A percentile compares a stretch with the other conserved stretches of the same genome.
Conservation (phyloP, 2,113 vertebrate genomes). For the Ailurus styani region DNA sequence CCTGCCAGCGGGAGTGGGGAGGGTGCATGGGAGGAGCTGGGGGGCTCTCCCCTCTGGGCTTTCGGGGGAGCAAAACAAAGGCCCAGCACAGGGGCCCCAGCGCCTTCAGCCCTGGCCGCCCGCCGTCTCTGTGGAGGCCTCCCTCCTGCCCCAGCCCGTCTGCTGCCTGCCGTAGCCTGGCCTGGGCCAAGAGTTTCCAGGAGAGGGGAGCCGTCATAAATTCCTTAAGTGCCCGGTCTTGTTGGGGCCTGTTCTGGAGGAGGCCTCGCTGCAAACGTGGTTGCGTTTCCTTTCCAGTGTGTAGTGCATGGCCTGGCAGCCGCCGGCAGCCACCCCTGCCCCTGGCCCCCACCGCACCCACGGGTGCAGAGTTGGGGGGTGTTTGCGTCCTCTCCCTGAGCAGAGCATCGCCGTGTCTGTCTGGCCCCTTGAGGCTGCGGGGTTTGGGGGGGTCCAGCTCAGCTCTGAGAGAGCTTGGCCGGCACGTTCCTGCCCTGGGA, state of each 20-base stretch:
- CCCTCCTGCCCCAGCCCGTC: slow-evolving; percentile 38
- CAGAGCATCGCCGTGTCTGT: background rate
- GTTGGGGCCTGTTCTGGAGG: slow-evolving; percentile 85
- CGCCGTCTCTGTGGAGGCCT: background rate
- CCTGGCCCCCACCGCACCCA: fast-evolving
- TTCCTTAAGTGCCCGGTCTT: slow-evolving; percentile 93
- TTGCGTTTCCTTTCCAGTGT: slow-evolving; percentile 68
- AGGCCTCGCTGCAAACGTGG: slow-evolving; percentile 72
- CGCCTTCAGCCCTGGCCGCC: background rate
- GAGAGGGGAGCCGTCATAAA: slow-evolving; percentile 80
- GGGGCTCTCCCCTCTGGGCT: background rate
- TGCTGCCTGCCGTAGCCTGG: slow-evolving; percentile 32
- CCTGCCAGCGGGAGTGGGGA: background rate
- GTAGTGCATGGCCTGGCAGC: slow-evolving; percentile 27
- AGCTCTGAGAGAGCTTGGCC: background rate
- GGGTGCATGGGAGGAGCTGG: background rate
- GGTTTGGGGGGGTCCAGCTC: too few species aligned
- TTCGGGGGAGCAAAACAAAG: background rate
- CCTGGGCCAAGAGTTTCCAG: slow-evolving; percentile 77
- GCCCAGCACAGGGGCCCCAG: background rate
- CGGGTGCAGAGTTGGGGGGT: background rate
- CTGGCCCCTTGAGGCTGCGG: background rate
- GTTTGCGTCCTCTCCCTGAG: background rate
- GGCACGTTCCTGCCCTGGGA: background rate
- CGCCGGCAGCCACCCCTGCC: background rate